Evolutionary conservation across 2,888 invertebrate genomes (phyloP).

Genomic region (Pherbina coryleti): DNA sequence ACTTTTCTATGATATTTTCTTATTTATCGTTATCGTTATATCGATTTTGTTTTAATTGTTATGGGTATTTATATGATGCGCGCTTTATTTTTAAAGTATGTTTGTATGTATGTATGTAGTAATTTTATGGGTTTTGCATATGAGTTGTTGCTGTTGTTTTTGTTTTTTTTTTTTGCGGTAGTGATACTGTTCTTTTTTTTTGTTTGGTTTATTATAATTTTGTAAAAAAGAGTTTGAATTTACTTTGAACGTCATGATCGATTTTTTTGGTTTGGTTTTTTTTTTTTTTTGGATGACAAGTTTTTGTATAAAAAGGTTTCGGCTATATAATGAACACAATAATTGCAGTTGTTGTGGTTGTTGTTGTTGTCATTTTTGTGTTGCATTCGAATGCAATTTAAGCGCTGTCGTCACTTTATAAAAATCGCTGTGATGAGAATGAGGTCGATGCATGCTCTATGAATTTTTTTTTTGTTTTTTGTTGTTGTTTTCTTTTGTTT

Average conservation of each 20-base stretch:
- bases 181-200: slow-evolving; percentile 39
- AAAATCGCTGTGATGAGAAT: slow-evolving; percentile 38
- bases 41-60: slow-evolving; percentile 37
- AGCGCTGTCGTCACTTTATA: slow-evolving; percentile 43
- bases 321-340: slow-evolving; percentile 60
- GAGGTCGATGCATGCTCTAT: slow-evolving; percentile 30
- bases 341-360: slow-evolving; percentile 24
- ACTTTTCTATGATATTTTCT: slow-evolving; percentile 26
- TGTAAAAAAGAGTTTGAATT: slow-evolving; percentile 50
- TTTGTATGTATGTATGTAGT: slow-evolving; percentile 43
- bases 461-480: not conserved
- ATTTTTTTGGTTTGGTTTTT: slow-evolving; percentile 50
- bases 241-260: slow-evolving; percentile 44
- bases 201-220: slow-evolving; percentile 44
- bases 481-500: not conserved
- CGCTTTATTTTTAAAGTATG: slow-evolving; percentile 53
- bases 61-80: slow-evolving; percentile 57
- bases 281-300: slow-evolving; percentile 58
- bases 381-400: slow-evolving; percentile 42
- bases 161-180: slow-evolving; percentile 41
- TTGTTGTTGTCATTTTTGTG: slow-evolving; percentile 39
- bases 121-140: slow-evolving; percentile 26
- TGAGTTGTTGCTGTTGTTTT: slow-evolving; percentile 39
- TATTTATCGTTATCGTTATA: slow-evolving; percentile 39
- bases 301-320: slow-evolving; percentile 53